phyloP scores from a whole-genome alignment of 1,140 invertebrate species.

The Ceratosolen solmsi region DNA sequence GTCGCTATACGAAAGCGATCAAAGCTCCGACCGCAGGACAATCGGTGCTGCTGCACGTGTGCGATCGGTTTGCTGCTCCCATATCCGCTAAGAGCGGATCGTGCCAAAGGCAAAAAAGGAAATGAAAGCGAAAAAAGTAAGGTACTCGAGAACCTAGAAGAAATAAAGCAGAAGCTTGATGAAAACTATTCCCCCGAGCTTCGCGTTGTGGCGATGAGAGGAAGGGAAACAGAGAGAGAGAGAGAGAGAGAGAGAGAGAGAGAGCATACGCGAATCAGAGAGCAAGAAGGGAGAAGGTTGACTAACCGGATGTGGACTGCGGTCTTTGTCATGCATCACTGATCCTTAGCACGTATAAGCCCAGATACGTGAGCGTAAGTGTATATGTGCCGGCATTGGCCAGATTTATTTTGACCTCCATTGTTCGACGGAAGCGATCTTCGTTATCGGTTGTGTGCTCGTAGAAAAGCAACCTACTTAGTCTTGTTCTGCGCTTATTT shows the following conservation, averaged over 20 bases:
- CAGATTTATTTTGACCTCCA: background rate
- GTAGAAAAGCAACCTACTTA: background rate
- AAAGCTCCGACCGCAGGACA: background rate
- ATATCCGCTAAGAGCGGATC: background rate
- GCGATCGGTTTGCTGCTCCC: background rate
- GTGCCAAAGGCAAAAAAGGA: background rate
- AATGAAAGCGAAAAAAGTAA: background rate
- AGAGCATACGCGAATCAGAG: background rate
- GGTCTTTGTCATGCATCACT: conserved; percentile 71
- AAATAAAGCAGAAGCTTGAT: background rate
- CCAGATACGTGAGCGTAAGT: background rate
- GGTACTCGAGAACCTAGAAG: background rate
- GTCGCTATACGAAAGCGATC: background rate
- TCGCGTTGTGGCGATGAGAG: conserved; percentile 37
- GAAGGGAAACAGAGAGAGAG: conserved; percentile 43
- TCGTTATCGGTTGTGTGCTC: conserved; percentile 19
- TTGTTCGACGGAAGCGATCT: conserved; percentile 5
- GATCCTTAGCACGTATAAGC: background rate
- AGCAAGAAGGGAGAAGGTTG: background rate
- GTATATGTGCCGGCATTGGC: background rate
- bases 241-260: background rate
- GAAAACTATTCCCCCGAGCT: background rate
- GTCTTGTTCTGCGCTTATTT: background rate
- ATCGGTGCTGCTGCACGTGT: background rate
- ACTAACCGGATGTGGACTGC: conserved; percentile 70